Evolutionary conservation across 2,113 vertebrate genomes (phyloP), one percentile per base, ranked within the genome.

Genomic region (Buteo buteo): DNA sequence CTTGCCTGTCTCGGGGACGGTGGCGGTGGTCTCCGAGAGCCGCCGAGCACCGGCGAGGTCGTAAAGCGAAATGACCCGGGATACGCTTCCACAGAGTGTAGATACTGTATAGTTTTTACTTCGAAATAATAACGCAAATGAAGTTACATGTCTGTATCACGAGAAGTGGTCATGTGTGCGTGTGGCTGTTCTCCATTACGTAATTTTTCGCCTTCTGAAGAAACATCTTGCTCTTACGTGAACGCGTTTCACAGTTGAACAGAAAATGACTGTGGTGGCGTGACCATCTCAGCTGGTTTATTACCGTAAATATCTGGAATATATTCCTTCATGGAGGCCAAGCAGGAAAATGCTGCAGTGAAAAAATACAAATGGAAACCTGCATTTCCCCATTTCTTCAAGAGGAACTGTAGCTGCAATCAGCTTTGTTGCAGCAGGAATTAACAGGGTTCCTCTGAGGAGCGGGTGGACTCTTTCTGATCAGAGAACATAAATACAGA

Each of bases 321-420:
- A 69, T 86, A 58, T 61, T 73, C 57, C 91, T 95, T 95, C 96
- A 92, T 74, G 47, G 91, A 97, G 71, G 73, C 47, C 82, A 76
- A 82, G 61, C 93, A 61, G 67, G 85, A 84, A 57, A 55, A 47
- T 45, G 42, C 76, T 32, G 71, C 32, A 50, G 44, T 89, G 92
- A 96, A 77, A 91, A 94, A 87, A 50, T 36, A 57, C 5, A 6
- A 85, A 54, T 31, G 86, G 69, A 93, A 97, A 82, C 47, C 28
- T 79, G 36, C 34, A 52, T 72, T 85, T 61, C n/a, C 76, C 59
- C 29, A 8, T 87, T 93, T 90, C 8, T 29, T 29, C 85, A 55
- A 73, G 66, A 92, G 58, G 86, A 93, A 81, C 67, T 20, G 49
- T 72, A 84, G 62, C 82, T 94, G 84, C 79, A 65, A 55, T 86